Evolutionary conservation across 2,113 vertebrate species (phyloP).

Genomic region (Pelvicachromis taeniatus): DNA sequence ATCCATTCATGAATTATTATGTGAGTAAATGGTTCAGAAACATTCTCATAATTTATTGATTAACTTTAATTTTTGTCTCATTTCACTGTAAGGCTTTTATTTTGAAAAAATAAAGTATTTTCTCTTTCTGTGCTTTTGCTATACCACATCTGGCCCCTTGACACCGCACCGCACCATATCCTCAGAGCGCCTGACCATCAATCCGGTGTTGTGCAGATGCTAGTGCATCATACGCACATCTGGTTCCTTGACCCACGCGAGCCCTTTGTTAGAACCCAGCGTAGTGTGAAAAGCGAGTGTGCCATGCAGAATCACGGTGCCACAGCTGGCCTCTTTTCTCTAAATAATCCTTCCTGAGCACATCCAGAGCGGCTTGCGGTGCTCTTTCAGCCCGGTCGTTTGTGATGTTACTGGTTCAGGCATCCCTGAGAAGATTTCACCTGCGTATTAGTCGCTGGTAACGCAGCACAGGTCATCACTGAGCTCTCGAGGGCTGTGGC

Average conservation of each 20-base stretch:
- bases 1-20: background rate
- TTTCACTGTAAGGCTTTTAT: background rate
- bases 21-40: background rate
- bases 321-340: background rate
- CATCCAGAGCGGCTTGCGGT: background rate
- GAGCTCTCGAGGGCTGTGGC: background rate
- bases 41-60: background rate
- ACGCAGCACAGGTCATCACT: background rate
- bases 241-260: background rate
- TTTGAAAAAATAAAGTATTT: background rate
- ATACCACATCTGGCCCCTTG: background rate
- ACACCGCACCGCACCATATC: background rate
- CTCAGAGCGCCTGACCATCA: rapidly evolving
- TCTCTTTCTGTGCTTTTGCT: background rate
- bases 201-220: background rate
- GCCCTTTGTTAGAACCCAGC: background rate
- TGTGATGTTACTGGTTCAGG: background rate
- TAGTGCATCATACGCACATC: background rate
- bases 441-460: background rate
- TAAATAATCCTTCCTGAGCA: background rate
- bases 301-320: background rate
- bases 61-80: background rate
- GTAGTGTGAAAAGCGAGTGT: rapidly evolving
- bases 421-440: background rate
- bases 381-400: rapidly evolving